Conservation (phyloP, 1,140 invertebrate species). For the Leptonema lineaticorne region DNA sequence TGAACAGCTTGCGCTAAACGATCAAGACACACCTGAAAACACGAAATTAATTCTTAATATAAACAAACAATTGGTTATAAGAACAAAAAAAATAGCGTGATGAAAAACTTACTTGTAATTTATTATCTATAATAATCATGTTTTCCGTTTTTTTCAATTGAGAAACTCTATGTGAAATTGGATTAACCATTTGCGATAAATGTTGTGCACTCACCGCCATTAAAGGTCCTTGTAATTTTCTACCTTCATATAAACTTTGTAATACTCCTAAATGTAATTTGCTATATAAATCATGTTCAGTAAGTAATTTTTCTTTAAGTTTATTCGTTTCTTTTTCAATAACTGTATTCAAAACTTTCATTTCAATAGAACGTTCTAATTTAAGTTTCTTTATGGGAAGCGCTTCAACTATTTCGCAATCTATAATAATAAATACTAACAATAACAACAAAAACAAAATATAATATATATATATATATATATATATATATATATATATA, state of each 20-base stretch:
- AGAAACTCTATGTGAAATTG: slow-evolving; percentile 52
- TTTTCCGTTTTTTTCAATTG: slow-evolving; percentile 44
- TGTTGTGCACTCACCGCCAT: slow-evolving; percentile 61
- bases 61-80: slow-evolving; percentile 4
- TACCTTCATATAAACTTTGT: slow-evolving; percentile 61
- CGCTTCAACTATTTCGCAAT: slow-evolving; percentile 31
- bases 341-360: slow-evolving; percentile 43
- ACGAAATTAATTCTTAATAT: too few species aligned
- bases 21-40: slow-evolving; percentile 63
- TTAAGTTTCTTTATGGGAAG: slow-evolving; percentile 51
- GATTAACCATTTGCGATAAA: slow-evolving; percentile 53
- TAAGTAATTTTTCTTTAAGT: too few species aligned
- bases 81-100: background rate
- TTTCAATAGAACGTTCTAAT: slow-evolving; percentile 47
- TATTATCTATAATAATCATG: slow-evolving; percentile 44
- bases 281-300: slow-evolving; percentile 57
- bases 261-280: slow-evolving; percentile 66
- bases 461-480: background rate
- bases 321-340: slow-evolving; percentile 42
- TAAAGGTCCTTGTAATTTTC: slow-evolving; percentile 52
- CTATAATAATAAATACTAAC: too few species aligned
- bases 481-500: background rate
- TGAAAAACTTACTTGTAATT: slow-evolving; percentile 46
- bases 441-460: background rate
- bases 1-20: slow-evolving; percentile 76